Evolutionary conservation across 2,113 vertebrate species (phyloP), one percentile per base, ranked within the genome.

Genomic region (Pelecanus crispus): DNA sequence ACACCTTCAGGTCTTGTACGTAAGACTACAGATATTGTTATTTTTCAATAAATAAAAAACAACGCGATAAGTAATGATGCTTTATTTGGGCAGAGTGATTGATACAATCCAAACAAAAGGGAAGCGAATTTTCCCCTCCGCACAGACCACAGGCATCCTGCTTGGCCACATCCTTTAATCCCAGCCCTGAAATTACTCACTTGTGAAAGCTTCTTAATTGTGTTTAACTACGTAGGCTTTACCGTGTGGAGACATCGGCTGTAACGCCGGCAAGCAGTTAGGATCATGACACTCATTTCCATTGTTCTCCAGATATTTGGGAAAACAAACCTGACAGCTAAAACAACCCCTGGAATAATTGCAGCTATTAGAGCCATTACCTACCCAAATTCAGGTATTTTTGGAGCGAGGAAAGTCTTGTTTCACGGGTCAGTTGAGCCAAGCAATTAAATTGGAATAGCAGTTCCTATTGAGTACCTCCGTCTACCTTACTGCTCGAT

Each of bases 121-220:
- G 59, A 88, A 92, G 68, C 31, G 65, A 59, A 45, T 81, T 81
- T 83, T 56, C 47, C 67, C 68, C 58, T 84, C 75, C 17, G 13
- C 67, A 11, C 7, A 50, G 91, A 86, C 75, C 95, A 75, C 0
- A 93, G 45, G 47, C 31, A 12, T 87, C 90, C 91, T 94, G 88
- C 95, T 79, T 29, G 65, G 78, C 86, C 92, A 89, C 88, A 84
- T 89, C 88, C 91, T 95, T 94, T 91, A 92, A 94, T 93, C 70
- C 77, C 61, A 92, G 72, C 65, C 86, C 82, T 55, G 68, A 81
- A 88, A 96, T 94, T 89, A 89, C 88, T 72, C 59, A 26, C 90
- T 94, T 81, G 80, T 97, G 92, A 95, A 93, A 94, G 77, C 68
- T 52, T 38, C 84, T 90, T 96, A 91, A 93, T 93, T 91, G 73